Conservation (phyloP, 2,888 invertebrate genomes). For the Drosophila meridionalis region DNA sequence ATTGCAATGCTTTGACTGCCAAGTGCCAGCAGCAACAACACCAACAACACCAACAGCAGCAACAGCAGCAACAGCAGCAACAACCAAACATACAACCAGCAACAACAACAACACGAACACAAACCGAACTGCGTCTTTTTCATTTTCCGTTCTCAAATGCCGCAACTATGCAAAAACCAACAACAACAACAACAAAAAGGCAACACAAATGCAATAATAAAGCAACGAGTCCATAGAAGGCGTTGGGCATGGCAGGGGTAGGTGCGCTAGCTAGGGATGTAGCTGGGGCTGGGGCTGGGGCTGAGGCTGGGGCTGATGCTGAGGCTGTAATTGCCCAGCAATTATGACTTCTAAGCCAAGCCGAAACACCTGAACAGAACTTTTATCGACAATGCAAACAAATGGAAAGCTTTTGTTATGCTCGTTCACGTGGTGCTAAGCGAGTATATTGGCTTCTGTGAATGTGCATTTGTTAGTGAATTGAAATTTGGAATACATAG, state of each 20-base stretch:
- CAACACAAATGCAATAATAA: constrained; percentile 32
- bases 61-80: constrained; percentile 32
- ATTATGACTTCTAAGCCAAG: constrained; percentile 47
- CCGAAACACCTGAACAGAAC: constrained; percentile 31
- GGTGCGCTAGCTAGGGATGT: neutral
- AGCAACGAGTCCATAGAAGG: neutral
- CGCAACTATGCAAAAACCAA: constrained; percentile 22
- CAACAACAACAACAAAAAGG: constrained; percentile 9
- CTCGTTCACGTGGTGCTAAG: neutral
- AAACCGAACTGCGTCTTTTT: constrained; percentile 1
- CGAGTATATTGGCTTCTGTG: neutral
- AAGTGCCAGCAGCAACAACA: constrained; percentile 57
- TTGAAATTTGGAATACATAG: neutral
- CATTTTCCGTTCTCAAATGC: constrained; percentile 2
- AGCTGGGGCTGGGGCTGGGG: neutral
- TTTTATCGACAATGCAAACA: constrained; percentile 4
- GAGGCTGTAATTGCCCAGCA: constrained; percentile 1
- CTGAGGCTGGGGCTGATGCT: neutral
- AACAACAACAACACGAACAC: constrained; percentile 18
- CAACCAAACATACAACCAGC: constrained; percentile 4
- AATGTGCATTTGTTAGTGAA: neutral
- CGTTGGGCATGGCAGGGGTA: no score
- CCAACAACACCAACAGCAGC: constrained; percentile 24
- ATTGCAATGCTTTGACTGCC: constrained; percentile 73
- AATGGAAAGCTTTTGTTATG: neutral